Evolutionary conservation across 2,113 vertebrate genomes (phyloP).

Genomic region (Gymnarchus niloticus): DNA sequence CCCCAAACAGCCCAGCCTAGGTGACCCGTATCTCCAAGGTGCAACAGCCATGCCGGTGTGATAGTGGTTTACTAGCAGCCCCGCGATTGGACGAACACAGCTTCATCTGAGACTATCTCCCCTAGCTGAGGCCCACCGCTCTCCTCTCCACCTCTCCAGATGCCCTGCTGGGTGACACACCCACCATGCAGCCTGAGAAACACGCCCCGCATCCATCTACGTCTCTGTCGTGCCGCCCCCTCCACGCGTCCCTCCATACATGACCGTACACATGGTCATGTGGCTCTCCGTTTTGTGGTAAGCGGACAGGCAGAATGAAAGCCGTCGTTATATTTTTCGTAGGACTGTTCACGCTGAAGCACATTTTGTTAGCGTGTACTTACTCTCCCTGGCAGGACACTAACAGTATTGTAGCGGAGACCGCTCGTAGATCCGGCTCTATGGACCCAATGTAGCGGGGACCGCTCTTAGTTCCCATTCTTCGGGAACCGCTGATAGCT

Average conservation of each 20-base stretch:
- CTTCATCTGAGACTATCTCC: background rate
- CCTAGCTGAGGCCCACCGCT: background rate
- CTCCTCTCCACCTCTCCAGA: background rate
- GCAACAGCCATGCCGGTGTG: background rate
- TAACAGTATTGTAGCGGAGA: too few relatives aligned
- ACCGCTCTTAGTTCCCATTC: too few relatives aligned
- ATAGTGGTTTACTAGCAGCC: too few relatives aligned
- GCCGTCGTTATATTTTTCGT: background rate
- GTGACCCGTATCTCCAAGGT: background rate
- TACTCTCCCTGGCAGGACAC: too few relatives aligned
- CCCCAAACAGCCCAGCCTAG: background rate
- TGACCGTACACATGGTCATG: slow-evolving; percentile 6
- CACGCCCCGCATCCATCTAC: slow-evolving; percentile 34
- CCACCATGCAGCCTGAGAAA: slow-evolving; percentile 12
- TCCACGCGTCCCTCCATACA: slow-evolving; percentile 12
- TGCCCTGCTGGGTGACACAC: background rate
- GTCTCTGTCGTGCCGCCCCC: slow-evolving; percentile 33
- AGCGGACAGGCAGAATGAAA: background rate
- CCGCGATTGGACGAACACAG: too few relatives aligned
- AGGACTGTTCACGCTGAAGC: background rate
- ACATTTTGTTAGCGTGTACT: too few relatives aligned
- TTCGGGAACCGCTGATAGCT: too few relatives aligned
- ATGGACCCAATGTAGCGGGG: too few relatives aligned
- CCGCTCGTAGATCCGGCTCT: too few relatives aligned
- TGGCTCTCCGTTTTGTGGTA: background rate